Evolutionary conservation across 2,888 invertebrate genomes (phyloP).

Genomic region (Coronaproctus castanopsis): DNA sequence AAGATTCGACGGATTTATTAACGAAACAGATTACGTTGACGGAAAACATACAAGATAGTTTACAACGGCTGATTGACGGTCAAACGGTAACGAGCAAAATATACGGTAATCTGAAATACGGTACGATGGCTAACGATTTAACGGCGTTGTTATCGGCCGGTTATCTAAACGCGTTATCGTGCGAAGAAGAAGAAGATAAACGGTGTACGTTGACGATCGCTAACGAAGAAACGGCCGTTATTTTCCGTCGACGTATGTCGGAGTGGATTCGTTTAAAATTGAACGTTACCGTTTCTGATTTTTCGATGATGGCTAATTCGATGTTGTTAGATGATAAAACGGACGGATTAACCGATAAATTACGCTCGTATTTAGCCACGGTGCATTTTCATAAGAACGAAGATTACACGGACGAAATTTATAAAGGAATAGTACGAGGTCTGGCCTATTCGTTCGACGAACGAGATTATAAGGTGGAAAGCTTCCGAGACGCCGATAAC

Average conservation of each 20-base stretch:
- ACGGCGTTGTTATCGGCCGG: neutral
- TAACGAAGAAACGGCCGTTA: neutral
- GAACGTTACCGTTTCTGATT: neutral
- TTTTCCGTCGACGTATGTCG: neutral
- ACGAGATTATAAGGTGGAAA: neutral
- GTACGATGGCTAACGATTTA: neutral
- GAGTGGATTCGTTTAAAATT: neutral
- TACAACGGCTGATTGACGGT: neutral
- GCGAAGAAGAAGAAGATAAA: too few species aligned
- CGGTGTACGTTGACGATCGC: too few species aligned
- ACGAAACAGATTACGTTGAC: neutral
- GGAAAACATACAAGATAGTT: neutral
- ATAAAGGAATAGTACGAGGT: neutral
- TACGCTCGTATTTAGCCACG: too few species aligned
- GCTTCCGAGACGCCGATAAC: neutral
- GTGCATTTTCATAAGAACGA: too few species aligned
- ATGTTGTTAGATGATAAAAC: too few species aligned
- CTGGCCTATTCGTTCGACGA: neutral
- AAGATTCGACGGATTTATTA: too few species aligned
- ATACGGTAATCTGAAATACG: neutral
- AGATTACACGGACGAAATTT: neutral
- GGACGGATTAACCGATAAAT: too few species aligned
- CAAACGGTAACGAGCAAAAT: neutral
- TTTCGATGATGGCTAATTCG: too few species aligned
- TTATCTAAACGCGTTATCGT: neutral